Evolutionary conservation across 1,140 invertebrate genomes (phyloP).

Genomic region (Parapsyche elsis): DNA sequence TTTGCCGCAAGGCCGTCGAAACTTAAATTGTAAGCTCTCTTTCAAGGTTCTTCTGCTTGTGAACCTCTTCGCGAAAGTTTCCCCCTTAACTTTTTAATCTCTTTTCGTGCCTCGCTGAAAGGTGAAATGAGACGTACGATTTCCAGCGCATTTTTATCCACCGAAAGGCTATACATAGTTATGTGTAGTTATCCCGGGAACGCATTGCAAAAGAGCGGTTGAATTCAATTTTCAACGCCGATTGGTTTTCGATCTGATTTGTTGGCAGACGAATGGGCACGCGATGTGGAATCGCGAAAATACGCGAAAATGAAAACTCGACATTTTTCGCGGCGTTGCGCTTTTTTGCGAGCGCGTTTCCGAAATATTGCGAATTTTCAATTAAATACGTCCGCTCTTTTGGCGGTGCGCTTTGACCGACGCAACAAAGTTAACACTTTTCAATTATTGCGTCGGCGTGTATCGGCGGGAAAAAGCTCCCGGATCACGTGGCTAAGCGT

Average conservation of each 20-base stretch:
- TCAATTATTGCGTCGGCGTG: conserved; percentile 20
- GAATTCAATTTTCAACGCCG: not conserved
- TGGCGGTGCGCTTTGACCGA: not conserved
- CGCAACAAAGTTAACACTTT: conserved; percentile 38
- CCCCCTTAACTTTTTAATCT: conserved; percentile 24
- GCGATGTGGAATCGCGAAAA: not conserved
- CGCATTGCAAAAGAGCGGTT: not conserved
- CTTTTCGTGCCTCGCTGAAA: not conserved
- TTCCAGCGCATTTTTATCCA: not conserved
- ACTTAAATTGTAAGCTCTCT: conserved; percentile 30
- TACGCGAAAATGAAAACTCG: not conserved
- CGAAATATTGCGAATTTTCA: conserved; percentile 4
- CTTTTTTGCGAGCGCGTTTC: not conserved
- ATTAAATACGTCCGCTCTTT: not conserved
- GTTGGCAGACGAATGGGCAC: not conserved
- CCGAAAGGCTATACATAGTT: not conserved
- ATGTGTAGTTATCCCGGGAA: not conserved
- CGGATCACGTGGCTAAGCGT: conserved; percentile 27
- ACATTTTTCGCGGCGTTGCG: not conserved
- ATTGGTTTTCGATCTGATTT: conserved; percentile 1
- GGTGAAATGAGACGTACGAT: conserved; percentile 15
- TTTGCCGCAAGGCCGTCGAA: conserved; percentile 17
- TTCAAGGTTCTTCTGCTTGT: conserved; percentile 10
- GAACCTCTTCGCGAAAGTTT: conserved; percentile 15
- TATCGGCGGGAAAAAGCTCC: not conserved